These are phyloP conservation scores for Alces alces DNA, from an alignment of 2,113 vertebrate genomes.

Conservation along the genomic window DNA sequence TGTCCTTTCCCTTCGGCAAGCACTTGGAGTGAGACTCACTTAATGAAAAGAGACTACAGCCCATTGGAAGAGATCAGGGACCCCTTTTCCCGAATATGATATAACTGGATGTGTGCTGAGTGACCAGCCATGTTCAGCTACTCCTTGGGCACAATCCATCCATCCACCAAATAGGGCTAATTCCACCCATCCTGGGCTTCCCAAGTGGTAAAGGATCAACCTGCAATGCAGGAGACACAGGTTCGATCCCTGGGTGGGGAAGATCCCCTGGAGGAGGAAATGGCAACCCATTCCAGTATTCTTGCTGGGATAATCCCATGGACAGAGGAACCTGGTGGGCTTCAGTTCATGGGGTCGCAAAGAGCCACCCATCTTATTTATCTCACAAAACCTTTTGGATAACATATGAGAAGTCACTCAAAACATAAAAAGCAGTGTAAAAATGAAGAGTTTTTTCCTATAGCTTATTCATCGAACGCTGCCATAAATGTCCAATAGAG, in stretches of 20 bases:
- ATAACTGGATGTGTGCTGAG: not conserved
- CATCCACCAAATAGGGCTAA: not conserved
- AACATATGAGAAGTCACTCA: not conserved
- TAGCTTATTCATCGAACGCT: not conserved
- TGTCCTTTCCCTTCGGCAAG: not conserved
- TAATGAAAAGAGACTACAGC: not conserved
- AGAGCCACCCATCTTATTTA: not conserved
- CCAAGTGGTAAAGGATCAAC: not conserved
- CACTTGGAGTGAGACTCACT: not conserved
- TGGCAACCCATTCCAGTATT: not conserved
- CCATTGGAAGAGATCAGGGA: not conserved
- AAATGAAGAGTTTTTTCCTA: not conserved
- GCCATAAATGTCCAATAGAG: not conserved
- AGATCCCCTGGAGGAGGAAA: not conserved
- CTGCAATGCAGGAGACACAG: not conserved
- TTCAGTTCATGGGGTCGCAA: not conserved
- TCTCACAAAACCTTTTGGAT: not conserved
- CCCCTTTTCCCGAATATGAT: no score
- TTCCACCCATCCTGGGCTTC: not conserved
- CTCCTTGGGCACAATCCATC: not conserved
- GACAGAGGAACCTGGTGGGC: not conserved
- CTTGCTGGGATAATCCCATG: not conserved
- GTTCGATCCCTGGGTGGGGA: not conserved
- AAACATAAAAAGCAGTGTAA: not conserved
- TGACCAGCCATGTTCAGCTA: not conserved